Evolutionary conservation across 2,113 vertebrate genomes (phyloP).

Genomic region (Antigone vipio): DNA sequence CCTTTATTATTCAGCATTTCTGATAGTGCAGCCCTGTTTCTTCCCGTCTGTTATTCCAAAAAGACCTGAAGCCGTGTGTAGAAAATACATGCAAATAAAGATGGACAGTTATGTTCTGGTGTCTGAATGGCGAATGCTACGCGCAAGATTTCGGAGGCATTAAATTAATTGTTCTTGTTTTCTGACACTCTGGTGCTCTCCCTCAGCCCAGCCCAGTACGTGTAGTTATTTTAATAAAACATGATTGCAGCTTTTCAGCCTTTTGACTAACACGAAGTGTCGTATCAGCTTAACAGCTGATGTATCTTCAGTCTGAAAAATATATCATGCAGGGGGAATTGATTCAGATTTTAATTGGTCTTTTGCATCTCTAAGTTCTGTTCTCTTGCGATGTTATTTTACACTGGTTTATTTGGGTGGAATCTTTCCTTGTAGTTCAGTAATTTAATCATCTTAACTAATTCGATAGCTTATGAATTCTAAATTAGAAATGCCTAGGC

Average conservation of each 20-base stretch:
- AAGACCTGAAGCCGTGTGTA: not conserved
- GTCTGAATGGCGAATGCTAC: not conserved
- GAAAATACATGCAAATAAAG: not conserved
- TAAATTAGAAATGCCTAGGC: not conserved
- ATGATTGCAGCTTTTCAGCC: slow-evolving; percentile 42
- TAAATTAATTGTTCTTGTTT: slow-evolving; percentile 13
- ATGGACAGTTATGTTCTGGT: not conserved
- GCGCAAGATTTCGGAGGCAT: not conserved
- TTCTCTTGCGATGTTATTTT: not conserved
- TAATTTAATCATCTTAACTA: not conserved
- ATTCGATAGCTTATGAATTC: not conserved
- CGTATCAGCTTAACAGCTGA: slow-evolving; percentile 29
- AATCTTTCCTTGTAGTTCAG: not conserved
- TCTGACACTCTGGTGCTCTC: not conserved
- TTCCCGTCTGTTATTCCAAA: not conserved
- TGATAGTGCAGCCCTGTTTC: not conserved
- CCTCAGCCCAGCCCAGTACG: not conserved
- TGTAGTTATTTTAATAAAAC: slow-evolving; percentile 57
- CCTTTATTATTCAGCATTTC: not conserved
- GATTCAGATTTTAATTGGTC: slow-evolving; percentile 14
- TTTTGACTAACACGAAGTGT: slow-evolving; percentile 54
- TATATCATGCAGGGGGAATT: not conserved
- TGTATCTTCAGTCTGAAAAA: slow-evolving; percentile 32
- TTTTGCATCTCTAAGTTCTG: not conserved
- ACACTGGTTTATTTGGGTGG: not conserved